Base-by-base conservation (phyloP, 53 echinoderm and acorn worm species). In the Stichopus horrens region DNA sequence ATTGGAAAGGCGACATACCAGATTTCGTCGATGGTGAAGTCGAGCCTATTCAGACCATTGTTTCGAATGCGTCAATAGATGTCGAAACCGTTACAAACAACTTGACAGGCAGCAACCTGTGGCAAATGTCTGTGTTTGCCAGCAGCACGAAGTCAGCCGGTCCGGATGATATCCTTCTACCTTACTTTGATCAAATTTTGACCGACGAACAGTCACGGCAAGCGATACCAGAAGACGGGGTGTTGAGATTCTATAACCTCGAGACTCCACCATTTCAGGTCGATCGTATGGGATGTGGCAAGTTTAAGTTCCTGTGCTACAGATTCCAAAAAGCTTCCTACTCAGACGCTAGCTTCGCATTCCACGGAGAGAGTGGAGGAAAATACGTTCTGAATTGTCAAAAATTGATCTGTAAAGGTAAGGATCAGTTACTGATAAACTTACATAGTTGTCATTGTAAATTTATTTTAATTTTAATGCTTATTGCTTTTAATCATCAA, bases 101-200 rank as follows among this genome's bases (percentile, higher is more conserved):
- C 54, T 14, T 87, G 2, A 75, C 74, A 5, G 87, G 87, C 8
- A 22, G 74, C 5, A 75, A 55, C 54, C 87, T 87, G 9, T 87
- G 87, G 87, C 87, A 87, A 55, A 75, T 87, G 74, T 87, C 87
- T 21, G 87, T 87, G n/a, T 87, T 87, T 87, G 87, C 87, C 4
- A 85, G 85, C 51, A 85, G 85, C 16, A 20, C 87, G 16, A 21
- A 74, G 6, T 16, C 16, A 5, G 74, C 87, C 7, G 21, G 20
- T 8, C 57, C 74, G 54, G 87, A 74, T 9, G 75, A 87, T 21
- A 53, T 74, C 20, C 57, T 87, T 1, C 6, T 19, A 21, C 74
- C 87, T n/a, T 74, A 74, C 55, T 87, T 87, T 6, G 74, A 75
- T 11, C 87, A 87, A 58, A 87, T 87, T 18, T 55, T 87, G 55